These are phyloP conservation scores for Dissostichus mawsoni DNA, from an alignment of 2,113 vertebrate genomes.

Conservation along the genomic window DNA sequence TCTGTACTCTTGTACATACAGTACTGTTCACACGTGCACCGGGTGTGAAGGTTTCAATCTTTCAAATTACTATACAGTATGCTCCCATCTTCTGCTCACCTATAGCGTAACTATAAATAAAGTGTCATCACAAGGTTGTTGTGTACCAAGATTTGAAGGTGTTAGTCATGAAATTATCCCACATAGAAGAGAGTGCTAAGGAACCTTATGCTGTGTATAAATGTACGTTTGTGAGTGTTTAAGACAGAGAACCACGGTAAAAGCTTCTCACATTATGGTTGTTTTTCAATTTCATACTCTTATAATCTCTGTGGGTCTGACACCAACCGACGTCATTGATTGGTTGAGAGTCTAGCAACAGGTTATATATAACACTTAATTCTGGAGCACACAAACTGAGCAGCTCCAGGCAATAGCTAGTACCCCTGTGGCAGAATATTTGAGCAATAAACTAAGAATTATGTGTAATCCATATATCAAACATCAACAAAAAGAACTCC, in stretches of 20 bases:
- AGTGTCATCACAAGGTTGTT: background rate
- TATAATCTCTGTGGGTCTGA: background rate
- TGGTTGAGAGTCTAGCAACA: background rate
- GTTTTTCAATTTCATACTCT: background rate
- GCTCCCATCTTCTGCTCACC: background rate
- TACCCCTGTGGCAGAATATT: constrained; percentile 3
- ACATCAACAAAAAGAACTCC: background rate
- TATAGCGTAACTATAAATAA: background rate
- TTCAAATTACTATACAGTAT: background rate
- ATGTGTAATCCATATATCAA: constrained; percentile 18
- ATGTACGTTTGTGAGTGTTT: background rate
- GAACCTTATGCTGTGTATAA: background rate
- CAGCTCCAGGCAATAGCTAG: constrained; percentile 10
- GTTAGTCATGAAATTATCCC: constrained; percentile 2
- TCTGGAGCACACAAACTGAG: background rate
- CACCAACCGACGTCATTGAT: background rate
- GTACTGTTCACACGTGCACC: background rate
- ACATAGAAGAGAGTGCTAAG: background rate
- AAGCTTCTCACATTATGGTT: background rate
- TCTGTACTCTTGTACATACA: background rate
- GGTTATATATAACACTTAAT: constrained; percentile 15
- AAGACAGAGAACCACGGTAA: background rate
- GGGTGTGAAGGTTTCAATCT: background rate
- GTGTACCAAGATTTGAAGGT: background rate
- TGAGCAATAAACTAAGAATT: constrained; percentile 3